Base-by-base conservation (phyloP, 2,888 invertebrate species). In the Taenaris catops region DNA sequence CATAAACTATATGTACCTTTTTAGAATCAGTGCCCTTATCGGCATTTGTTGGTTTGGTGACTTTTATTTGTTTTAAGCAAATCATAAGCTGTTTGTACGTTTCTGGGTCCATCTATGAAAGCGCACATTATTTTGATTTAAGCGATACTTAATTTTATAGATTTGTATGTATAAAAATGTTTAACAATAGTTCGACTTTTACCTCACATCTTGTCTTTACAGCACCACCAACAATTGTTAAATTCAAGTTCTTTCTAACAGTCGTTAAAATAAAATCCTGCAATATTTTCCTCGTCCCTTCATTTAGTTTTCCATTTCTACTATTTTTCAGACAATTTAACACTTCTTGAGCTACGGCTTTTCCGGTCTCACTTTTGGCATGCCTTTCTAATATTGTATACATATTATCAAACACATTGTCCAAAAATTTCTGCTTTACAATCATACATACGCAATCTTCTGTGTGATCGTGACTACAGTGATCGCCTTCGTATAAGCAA, bases 151-250 rank as follows among this genome's bases (percentile, higher is more conserved):
- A 17, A 34, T 9, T 16, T 17, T 23, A 29, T n/a, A n/a, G n/a
- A n/a, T n/a, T n/a, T n/a, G n/a, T n/a, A n/a, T n/a, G n/a, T n/a
- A n/a, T n/a, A n/a, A n/a, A n/a, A n/a, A n/a, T n/a, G n/a, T n/a
- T n/a, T n/a, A n/a, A n/a, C n/a, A n/a, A n/a, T n/a, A n/a, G n/a
- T 19, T 25, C 1, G 4, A 20, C 20, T 7, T 32, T 11, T 49
- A 80, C 84, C 66, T 86, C 84, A 46, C 86, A 86, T 41, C 84
- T 65, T 1, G 86, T 86, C 45, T 84, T 86, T 1, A 80, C 72
- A 29, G 86, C 84, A 16, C 84, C 86, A 23, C 83, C 84, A 19
- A 84, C 58, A 9, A 86, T 75, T 0, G 81, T 80, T 39, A 78
- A 56, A 51, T 76, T 75, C 45, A 84, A 66, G 57, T 84, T 74